Base-by-base conservation (phyloP, 2,888 invertebrate species). In the Ditula angustiorana region DNA sequence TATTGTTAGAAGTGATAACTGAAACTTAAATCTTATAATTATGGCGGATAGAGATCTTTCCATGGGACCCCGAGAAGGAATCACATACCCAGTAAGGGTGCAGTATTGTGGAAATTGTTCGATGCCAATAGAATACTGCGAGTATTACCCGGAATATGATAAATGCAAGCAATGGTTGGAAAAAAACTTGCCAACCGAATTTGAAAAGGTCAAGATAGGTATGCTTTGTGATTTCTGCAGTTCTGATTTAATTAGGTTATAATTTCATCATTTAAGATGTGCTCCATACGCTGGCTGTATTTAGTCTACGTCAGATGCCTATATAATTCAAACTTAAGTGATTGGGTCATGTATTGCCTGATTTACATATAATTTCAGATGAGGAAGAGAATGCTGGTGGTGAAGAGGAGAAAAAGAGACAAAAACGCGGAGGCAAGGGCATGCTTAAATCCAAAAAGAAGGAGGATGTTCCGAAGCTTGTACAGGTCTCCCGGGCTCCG, bases 141-240 rank as follows among this genome's bases (percentile, higher is more conserved):
- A 99, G 93, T 99, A 97, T 88, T 98, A 99, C 89, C 99, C 99
- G 8, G 98, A 98, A 86, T 98, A 98, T 85, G 99, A 99, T 71
- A 98, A 98, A 90, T 99, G 99, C 85, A 98, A 98, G 86, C 96
- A 96, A 72, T 99, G 99, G 99, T 90, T 99, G 70, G 98, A 99
- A 87, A 96, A 97, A 79, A 96, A 99, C 93, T 92, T 99, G 71
- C 99, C 99, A 0, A 96, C 96, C 49, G 97, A 98, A 85, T 98
- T 99, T 86, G 97, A 98, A 80, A 97, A 97, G 88, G 95, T 97
- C 1, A 96, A 96, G 92, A 93, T 96, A 74, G 95, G 95, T 92
- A 89, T 93, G 86, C 67, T 41, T 59, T 23, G 8, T 13, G 19
- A 0, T 52, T 11, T 13, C 2, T 30, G 5, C 5, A n/a, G 30